Conservation (phyloP, 2,113 vertebrate genomes). For the Vidua macroura region DNA sequence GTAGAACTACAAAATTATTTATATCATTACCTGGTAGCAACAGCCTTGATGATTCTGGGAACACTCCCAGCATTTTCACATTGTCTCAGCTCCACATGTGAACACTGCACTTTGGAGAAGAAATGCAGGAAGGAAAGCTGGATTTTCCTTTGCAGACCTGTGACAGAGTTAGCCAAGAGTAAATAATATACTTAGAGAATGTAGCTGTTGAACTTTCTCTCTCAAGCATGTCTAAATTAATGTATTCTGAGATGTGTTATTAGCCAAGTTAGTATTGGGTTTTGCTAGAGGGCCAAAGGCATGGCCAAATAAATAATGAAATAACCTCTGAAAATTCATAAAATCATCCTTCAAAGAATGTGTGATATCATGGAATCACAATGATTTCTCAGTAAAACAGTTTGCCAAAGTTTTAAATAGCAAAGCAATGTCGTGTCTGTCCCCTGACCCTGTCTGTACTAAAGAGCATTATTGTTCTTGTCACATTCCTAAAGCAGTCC, state of each 20-base stretch:
- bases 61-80: fast-evolving
- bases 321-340: neutral
- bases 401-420: neutral
- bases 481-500: neutral
- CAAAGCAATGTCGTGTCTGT: neutral
- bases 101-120: neutral
- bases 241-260: neutral
- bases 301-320: neutral
- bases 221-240: neutral
- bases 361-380: neutral
- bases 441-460: fast-evolving
- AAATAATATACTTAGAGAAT: neutral
- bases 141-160: neutral
- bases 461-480: neutral
- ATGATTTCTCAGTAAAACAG: neutral
- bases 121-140: neutral
- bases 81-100: fast-evolving
- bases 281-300: neutral
- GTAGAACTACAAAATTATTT: neutral
- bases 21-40: neutral
- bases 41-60: neutral
- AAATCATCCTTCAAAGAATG: neutral
- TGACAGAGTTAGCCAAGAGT: neutral
- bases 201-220: neutral
- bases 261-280: neutral